Conservation (phyloP, 2,797 vertebrate genomes). For the Peromyscus eremicus region DNA sequence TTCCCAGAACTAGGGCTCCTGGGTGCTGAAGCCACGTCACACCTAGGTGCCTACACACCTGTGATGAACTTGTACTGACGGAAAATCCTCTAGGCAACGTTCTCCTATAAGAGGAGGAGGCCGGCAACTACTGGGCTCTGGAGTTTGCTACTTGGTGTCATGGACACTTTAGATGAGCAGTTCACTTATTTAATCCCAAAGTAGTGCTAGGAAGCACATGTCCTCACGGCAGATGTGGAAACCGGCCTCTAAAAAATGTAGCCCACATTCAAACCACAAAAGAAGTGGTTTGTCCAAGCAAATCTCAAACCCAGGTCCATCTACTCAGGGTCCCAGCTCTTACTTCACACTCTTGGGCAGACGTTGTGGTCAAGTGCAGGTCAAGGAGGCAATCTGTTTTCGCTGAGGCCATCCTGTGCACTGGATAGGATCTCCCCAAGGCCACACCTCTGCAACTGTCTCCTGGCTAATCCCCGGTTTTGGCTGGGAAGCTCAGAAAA, state of each 20-base stretch:
- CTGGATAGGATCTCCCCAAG: not conserved
- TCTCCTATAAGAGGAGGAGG: not conserved
- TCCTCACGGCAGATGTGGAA: not conserved
- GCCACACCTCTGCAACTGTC: slow-evolving; percentile 46
- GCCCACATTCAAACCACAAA: not conserved
- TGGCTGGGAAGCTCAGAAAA: slow-evolving; percentile 31
- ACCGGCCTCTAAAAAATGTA: not conserved
- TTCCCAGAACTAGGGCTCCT: not conserved
- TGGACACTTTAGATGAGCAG: not conserved
- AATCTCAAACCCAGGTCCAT: not conserved
- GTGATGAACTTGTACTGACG: not conserved
- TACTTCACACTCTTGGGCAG: accelerated
- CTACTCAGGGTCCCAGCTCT: not conserved
- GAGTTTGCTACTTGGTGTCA: not conserved
- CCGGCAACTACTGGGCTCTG: not conserved
- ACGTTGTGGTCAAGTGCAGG: not conserved
- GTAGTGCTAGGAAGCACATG: not conserved
- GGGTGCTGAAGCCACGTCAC: not conserved
- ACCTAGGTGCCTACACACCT: not conserved
- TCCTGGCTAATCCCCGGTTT: not conserved
- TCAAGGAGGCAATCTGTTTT: not conserved
- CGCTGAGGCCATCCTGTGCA: not conserved
- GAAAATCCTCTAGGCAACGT: not conserved
- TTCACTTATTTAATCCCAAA: not conserved
- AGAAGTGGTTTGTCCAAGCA: not conserved